A percentile compares a stretch with the other conserved stretches of the same genome.
Evolutionary conservation across 2,797 vertebrate genomes (phyloP).

Genomic region (Selene dorsalis): DNA sequence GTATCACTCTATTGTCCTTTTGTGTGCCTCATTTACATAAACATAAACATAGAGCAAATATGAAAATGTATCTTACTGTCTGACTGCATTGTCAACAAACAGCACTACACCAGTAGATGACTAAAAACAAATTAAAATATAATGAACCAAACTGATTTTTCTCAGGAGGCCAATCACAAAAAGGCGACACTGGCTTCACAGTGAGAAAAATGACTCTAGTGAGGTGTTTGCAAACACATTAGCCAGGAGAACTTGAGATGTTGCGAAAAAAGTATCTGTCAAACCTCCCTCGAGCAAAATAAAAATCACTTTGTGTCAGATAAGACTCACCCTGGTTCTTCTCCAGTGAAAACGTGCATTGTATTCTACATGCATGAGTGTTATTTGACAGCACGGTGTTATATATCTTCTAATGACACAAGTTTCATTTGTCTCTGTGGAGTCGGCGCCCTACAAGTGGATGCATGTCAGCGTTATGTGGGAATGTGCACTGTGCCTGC

Average conservation of each 20-base stretch:
- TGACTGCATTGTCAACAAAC: not conserved
- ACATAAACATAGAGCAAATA: not conserved
- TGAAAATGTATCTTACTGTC: not conserved
- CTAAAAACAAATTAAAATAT: not conserved
- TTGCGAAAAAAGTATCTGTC: not conserved
- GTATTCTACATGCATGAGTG: not conserved
- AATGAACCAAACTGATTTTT: not conserved
- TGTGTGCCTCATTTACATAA: not conserved
- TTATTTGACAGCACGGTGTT: constrained; percentile 30
- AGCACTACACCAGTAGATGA: not conserved
- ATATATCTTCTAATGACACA: constrained; percentile 21
- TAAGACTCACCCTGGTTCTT: constrained; percentile 32
- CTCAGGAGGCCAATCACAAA: not conserved
- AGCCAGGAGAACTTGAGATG: constrained; percentile 8
- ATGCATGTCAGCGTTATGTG: constrained; percentile 40
- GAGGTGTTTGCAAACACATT: constrained; percentile 19
- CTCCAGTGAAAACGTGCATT: not conserved
- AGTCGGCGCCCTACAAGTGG: constrained; percentile 30
- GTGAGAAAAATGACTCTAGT: constrained; percentile 11
- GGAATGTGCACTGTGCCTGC: constrained; percentile 12
- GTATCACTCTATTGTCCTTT: not conserved
- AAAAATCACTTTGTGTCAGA: constrained; percentile 21
- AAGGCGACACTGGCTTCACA: constrained; percentile 11
- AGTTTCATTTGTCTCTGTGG: constrained; percentile 39
- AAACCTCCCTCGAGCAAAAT: not conserved